Evolutionary conservation across 2,113 vertebrate genomes (phyloP).

Genomic region (Malurus elegans): DNA sequence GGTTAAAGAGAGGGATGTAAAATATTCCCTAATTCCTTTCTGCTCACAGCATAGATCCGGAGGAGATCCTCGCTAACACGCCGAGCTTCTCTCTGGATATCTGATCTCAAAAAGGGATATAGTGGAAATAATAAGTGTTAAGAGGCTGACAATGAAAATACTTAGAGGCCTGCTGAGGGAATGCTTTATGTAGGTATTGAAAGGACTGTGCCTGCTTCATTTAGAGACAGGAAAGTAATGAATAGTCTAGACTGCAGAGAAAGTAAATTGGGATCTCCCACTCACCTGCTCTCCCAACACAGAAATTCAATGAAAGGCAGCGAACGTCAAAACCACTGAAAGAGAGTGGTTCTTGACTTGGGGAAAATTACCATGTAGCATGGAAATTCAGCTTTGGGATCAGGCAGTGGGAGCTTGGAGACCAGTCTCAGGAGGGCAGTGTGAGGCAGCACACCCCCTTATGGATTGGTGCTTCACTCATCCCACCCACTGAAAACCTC

Average conservation of each 20-base stretch:
- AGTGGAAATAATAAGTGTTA: constrained; percentile 62
- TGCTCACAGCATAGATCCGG: not conserved
- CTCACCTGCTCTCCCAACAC: constrained; percentile 45
- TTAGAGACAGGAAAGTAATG: constrained; percentile 59
- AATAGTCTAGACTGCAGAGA: constrained; percentile 65
- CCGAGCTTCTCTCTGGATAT: constrained; percentile 29
- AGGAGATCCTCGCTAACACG: not conserved
- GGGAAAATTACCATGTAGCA: not conserved
- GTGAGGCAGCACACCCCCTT: not conserved
- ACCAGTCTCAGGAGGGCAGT: accelerated
- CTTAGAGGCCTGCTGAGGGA: constrained; percentile 58
- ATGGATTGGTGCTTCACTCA: not conserved
- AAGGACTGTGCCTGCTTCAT: constrained; percentile 45
- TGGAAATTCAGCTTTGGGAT: not conserved
- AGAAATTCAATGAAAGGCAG: constrained; percentile 49
- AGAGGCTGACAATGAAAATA: constrained; percentile 60
- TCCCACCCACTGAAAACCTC: not conserved
- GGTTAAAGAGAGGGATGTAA: not conserved
- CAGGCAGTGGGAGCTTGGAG: not conserved
- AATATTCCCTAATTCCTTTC: not conserved
- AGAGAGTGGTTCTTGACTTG: constrained; percentile 8
- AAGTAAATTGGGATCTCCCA: constrained; percentile 51
- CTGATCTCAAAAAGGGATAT: constrained; percentile 52
- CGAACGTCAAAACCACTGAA: constrained; percentile 7
- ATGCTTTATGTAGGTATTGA: constrained; percentile 58